Percentiles rank a stretch among this genome's conserved stretches.
These are phyloP conservation scores for Alligator mississippiensis DNA, from an alignment of 2,113 vertebrate genomes.

Conservation along the genomic window DNA sequence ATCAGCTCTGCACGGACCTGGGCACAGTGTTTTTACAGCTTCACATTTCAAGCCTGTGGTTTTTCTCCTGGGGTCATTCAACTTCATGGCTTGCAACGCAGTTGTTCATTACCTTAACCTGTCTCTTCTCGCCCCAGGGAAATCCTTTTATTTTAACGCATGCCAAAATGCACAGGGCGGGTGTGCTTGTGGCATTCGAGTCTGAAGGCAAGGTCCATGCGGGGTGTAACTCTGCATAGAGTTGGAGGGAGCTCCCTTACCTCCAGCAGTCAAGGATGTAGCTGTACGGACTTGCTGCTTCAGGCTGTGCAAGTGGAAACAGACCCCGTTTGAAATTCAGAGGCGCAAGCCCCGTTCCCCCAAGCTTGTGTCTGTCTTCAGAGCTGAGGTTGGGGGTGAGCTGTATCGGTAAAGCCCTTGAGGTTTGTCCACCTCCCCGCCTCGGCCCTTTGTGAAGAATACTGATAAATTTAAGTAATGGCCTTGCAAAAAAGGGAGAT, in stretches of 20 bases:
- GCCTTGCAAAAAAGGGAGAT: constrained; percentile 24
- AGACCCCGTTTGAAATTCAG: not conserved
- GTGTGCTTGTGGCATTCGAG: not conserved
- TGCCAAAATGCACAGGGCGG: not conserved
- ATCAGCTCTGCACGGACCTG: not conserved
- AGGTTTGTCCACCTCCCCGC: not conserved
- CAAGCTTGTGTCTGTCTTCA: not conserved
- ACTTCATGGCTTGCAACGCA: too few relatives aligned
- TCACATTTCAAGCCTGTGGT: not conserved
- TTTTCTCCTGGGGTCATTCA: not conserved
- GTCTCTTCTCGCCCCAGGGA: not conserved
- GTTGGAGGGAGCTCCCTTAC: not conserved
- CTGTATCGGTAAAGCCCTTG: not conserved
- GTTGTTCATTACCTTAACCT: not conserved
- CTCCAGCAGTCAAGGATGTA: not conserved
- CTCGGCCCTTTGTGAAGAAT: constrained; percentile 9
- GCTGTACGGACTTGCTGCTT: fast-evolving
- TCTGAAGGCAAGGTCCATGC: not conserved
- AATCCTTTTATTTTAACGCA: not conserved
- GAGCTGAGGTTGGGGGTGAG: not conserved
- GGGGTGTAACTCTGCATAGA: not conserved
- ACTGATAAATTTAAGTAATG: constrained; percentile 33
- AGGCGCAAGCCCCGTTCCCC: fast-evolving
- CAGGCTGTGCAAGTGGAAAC: not conserved
- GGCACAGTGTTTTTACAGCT: not conserved